A percentile compares a stretch with the other conserved stretches of the same genome.
These are phyloP conservation scores for Herpetotheres cachinnans DNA, from an alignment of 2,113 vertebrate genomes.

Conservation along the genomic window DNA sequence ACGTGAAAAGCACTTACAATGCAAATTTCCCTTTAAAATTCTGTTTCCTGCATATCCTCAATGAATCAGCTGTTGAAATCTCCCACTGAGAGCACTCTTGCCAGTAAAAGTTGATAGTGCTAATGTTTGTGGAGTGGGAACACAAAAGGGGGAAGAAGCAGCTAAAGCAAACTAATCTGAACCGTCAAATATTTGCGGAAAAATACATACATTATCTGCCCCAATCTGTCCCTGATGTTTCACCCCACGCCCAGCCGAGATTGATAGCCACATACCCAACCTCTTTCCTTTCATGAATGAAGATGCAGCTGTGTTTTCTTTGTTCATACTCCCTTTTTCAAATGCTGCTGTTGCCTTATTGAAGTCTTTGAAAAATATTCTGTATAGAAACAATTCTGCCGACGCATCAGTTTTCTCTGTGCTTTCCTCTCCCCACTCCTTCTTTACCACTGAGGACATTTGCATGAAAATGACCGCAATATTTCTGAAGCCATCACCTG, in stretches of 20 bases:
- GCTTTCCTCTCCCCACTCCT: neutral
- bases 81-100: constrained; percentile 49
- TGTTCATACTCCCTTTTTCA: constrained; percentile 51
- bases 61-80: constrained; percentile 45
- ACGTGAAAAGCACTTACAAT: constrained; percentile 31
- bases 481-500: constrained; percentile 44
- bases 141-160: constrained; percentile 20
- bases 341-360: constrained; percentile 40
- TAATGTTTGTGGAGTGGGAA: constrained; percentile 34
- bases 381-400: constrained; percentile 53
- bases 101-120: constrained; percentile 50
- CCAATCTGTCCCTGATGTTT: neutral
- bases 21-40: constrained; percentile 47
- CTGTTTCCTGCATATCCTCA: constrained; percentile 28
- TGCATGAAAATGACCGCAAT: constrained; percentile 14
- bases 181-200: constrained; percentile 19
- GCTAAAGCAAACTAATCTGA: constrained; percentile 25
- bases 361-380: constrained; percentile 58
- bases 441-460: neutral
- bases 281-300: constrained; percentile 39
- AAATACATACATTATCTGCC: constrained; percentile 1
- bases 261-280: neutral
- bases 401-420: constrained; percentile 33
- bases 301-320: constrained; percentile 64
- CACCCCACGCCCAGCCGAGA: neutral